These are phyloP conservation scores for Atta cephalotes DNA, from an alignment of 1,140 invertebrate species.

Conservation along the genomic window DNA sequence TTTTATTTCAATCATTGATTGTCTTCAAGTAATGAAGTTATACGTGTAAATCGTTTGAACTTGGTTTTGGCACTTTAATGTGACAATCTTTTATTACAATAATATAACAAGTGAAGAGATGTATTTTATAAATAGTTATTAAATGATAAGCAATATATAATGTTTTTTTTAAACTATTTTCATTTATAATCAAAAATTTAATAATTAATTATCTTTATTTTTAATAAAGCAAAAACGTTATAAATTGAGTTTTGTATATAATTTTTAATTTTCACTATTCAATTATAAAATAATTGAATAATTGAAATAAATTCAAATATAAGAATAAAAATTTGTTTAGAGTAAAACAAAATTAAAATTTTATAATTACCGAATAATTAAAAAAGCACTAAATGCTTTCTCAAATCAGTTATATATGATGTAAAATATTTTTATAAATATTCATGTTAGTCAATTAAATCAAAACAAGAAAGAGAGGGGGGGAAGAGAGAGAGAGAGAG, in stretches of 20 bases:
- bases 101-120: neutral
- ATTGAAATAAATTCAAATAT: too few species aligned
- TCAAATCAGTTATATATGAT: conserved; percentile 1
- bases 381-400: neutral
- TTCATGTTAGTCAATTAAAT: neutral
- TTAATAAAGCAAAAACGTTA: neutral
- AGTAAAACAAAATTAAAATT: neutral
- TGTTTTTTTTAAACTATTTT: conserved; percentile 21
- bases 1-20: neutral
- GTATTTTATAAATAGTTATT: conserved; percentile 34
- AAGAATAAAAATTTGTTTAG: neutral
- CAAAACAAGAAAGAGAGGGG: too few species aligned
- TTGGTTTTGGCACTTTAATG: conserved; percentile 28
- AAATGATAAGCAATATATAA: conserved; percentile 36
- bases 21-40: conserved; percentile 34
- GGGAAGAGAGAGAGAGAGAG: too few species aligned
- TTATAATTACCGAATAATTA: neutral
- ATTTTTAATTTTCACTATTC: neutral
- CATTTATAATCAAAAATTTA: neutral
- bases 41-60: neutral
- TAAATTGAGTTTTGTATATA: neutral
- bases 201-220: neutral
- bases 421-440: conserved; percentile 11
- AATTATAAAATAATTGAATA: neutral
- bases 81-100: neutral